Evolutionary conservation across 2,888 invertebrate species (phyloP).

Genomic region (Nomada fucata): DNA sequence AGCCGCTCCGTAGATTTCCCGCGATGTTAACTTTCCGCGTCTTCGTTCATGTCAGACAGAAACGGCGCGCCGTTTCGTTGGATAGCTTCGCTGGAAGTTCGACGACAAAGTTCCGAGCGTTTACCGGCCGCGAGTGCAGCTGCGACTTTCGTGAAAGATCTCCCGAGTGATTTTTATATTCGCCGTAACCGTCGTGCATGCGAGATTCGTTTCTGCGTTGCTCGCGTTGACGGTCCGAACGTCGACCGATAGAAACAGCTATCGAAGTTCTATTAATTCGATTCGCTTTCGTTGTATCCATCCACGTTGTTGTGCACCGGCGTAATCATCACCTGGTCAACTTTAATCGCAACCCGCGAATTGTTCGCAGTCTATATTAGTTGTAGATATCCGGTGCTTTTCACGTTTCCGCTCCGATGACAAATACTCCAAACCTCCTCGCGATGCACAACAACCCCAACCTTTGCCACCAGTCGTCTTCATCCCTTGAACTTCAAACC

Average conservation of each 20-base stretch:
- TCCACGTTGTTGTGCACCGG: no score
- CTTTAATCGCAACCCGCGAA: no score
- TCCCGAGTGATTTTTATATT: background rate
- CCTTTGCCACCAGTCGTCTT: no score
- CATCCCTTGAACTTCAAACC: no score
- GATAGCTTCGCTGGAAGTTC: constrained; percentile 35
- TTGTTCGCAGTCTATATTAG: no score
- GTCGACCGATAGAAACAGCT: background rate
- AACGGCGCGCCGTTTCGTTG: background rate
- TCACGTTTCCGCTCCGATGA: no score
- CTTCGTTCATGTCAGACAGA: constrained; percentile 14
- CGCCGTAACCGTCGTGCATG: background rate
- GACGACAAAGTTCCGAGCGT: constrained; percentile 26
- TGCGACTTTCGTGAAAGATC: constrained; percentile 16
- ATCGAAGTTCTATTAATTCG: background rate
- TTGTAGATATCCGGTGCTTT: no score
- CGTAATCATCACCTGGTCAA: no score
- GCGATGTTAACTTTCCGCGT: constrained; percentile 35
- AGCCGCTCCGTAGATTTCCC: constrained; percentile 31
- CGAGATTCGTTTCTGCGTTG: constrained; percentile 14
- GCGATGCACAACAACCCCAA: no score
- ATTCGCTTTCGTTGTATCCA: no score
- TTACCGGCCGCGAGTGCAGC: background rate
- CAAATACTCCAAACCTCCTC: no score
- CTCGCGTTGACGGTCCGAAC: constrained; percentile 2